Percentiles rank a stretch among this genome's conserved stretches.
Conservation (phyloP, 1,140 invertebrate species). For the Drusus annulatus region DNA sequence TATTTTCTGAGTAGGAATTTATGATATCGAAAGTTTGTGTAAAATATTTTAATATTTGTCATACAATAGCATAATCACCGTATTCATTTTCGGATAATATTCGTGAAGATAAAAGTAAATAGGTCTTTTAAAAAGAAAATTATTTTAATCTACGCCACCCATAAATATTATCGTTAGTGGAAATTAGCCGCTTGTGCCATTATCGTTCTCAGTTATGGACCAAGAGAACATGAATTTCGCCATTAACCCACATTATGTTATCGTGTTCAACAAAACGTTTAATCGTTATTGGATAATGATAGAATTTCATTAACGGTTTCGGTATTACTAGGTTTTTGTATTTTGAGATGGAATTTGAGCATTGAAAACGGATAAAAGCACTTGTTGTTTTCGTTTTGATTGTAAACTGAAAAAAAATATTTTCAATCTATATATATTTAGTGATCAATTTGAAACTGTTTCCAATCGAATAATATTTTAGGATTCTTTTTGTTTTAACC, state of each 20-base stretch:
- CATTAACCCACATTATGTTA: constrained; percentile 11
- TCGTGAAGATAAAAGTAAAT: neutral
- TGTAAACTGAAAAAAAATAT: neutral
- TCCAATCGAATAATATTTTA: too few species aligned
- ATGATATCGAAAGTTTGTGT: too few species aligned
- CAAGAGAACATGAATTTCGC: neutral
- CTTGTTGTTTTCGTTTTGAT: neutral
- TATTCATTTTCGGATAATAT: neutral
- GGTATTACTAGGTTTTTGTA: neutral
- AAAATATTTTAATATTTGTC: neutral
- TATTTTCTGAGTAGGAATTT: too few species aligned
- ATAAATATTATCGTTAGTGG: neutral
- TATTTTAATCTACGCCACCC: neutral
- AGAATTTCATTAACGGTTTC: neutral
- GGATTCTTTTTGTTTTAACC: too few species aligned
- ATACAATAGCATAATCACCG: neutral
- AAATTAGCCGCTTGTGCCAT: neutral
- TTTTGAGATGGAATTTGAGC: neutral
- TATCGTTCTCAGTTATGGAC: neutral
- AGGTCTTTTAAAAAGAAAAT: neutral
- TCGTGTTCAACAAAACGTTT: constrained; percentile 13
- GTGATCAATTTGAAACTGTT: too few species aligned
- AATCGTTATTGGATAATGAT: constrained; percentile 17
- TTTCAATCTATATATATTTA: too few species aligned
- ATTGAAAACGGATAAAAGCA: neutral